Base-by-base conservation (phyloP, 35 echinoderm and acorn worm species). In the Apostichopus californicus region DNA sequence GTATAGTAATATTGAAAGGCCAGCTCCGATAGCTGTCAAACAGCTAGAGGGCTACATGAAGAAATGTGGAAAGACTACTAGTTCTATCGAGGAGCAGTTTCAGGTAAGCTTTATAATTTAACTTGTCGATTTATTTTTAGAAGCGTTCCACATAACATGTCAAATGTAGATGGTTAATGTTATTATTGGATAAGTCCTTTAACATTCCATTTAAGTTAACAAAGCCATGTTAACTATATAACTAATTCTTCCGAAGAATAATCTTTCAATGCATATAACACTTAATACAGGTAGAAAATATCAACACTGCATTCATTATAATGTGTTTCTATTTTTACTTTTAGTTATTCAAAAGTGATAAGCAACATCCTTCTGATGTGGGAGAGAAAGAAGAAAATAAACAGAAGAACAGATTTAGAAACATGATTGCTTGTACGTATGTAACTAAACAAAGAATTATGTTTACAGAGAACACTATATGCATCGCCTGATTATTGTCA, bases 331-430 rank as follows among this genome's bases (percentile, higher is more conserved):
- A 3, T 46, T 46, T 46, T 46, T 46, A 2, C 34, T 46, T 68
- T 68, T 8, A 68, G 64, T 9, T 68, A 9, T 68, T 68, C 64
- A 68, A 68, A 68, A 18, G 64, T 68, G 64, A 14, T 18, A 28
- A 23, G 77, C 77, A 25, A 28, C 24, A 11, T 79, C 61, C 87
- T 54, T 52, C 34, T 18, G 24, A 78, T 7, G 73, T 56, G 2
- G 89, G 71, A 56, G 71, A 56, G 46, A 90, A 78, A 90, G 72
- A 90, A 56, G 53, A 57, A 78, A 75, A 90, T 55, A 90, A 55
- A 78, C 71, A 68, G 17, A 90, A 90, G 54, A 90, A 90, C 60
- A 78, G 89, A 78, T 90, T 90, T 57, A 90, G n/a, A 73, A 90
- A 90, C 77, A 90, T 90, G 53, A 25, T 83, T 15, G 80, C 80